Conservation (phyloP, 2,888 invertebrate genomes). For the Eristalis arbustorum region DNA sequence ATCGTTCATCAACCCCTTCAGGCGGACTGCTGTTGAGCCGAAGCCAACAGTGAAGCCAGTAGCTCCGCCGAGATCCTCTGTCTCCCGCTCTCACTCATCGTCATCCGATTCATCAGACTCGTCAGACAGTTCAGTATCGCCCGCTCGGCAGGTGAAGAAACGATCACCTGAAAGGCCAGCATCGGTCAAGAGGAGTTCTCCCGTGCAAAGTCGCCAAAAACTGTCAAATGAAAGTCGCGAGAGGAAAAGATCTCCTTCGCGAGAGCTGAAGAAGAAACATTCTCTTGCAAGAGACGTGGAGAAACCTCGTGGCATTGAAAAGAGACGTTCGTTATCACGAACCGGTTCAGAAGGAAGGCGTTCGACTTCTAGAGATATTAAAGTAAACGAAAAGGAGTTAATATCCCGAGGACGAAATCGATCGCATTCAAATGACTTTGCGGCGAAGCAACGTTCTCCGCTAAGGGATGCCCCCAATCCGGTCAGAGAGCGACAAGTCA, state of each 20-base stretch:
- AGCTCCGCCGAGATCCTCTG: neutral
- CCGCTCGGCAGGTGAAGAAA: constrained; percentile 74
- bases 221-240: constrained; percentile 37
- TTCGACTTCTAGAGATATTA: constrained; percentile 34
- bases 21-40: constrained; percentile 4
- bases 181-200: neutral
- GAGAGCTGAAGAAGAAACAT: constrained; percentile 14
- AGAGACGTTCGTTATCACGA: constrained; percentile 26
- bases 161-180: constrained; percentile 57
- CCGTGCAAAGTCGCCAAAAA: constrained; percentile 4
- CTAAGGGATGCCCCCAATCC: constrained; percentile 8
- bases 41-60: neutral
- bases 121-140: constrained; percentile 72
- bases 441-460: constrained; percentile 4
- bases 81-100: constrained; percentile 36
- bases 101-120: constrained; percentile 54
- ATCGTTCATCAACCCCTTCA: constrained; percentile 48
- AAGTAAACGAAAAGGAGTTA: constrained; percentile 15
- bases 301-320: neutral
- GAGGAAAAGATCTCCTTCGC: constrained; percentile 72
- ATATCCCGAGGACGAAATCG: neutral
- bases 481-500: neutral
- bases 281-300: constrained; percentile 22
- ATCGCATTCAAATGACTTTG: neutral
- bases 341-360: constrained; percentile 43